Evolutionary conservation across 2,113 vertebrate species (phyloP), one percentile per base, ranked within the genome.

Genomic region (Colaptes auratus): DNA sequence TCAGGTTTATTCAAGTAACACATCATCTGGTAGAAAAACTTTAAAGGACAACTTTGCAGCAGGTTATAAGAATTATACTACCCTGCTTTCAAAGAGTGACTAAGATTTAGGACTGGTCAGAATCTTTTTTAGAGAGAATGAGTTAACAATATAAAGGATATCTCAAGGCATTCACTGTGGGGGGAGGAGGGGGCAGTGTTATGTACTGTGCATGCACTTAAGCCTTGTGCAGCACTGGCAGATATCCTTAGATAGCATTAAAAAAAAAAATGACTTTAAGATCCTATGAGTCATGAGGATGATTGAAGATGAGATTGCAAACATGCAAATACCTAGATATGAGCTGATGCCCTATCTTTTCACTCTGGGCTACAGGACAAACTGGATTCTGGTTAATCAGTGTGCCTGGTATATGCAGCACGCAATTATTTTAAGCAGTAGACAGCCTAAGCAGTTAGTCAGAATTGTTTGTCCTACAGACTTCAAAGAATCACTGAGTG

Each of bases 1-100:
- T 65, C 53, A 83, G 91, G 93, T 92, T 95, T 95, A 90, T 67
- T 95, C 85, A 61, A 88, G 28, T 77, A 95, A 91, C 87, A 93
- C 75, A 94, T 91, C 65, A 88, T 78, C 76, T 88, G 70, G 88
- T 65, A 94, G 72, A 86, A 50, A 71, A 95, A 83, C 79, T 91
- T 92, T 69, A 92, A 95, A 88, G 69, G 79, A 90, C 72, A 88
- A 74, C 50, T 91, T 91, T 63, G 76, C 20, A 88, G 76, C 48
- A 71, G 12, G 53, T 82, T 89, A 3, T 50, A 80, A 77, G 89
- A 89, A 91, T 83, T 88, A 88, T 31, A 90, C 12, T 86, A 78
- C 73, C 16, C 42, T 58, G 27, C 36, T 63, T 92, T 86, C 69
- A 78, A 74, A 50, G 25, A 74, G 74, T 77, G 53, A 55, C 28